Base-by-base conservation (phyloP, 1,140 invertebrate species). In the Holcopasites calliopsidis region DNA sequence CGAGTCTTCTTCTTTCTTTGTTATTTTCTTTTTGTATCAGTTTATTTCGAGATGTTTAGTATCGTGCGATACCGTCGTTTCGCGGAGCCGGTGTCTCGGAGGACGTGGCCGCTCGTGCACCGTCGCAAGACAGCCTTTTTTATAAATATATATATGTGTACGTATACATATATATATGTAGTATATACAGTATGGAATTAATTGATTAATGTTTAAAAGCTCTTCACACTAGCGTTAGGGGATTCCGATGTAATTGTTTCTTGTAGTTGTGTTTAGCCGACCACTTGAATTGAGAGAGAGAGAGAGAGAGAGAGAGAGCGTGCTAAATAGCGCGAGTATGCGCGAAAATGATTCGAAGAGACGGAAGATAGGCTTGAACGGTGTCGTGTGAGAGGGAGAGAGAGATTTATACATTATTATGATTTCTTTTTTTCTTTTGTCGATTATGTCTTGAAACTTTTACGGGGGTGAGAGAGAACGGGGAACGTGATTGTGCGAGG, bases 191-290 rank as follows among this genome's bases (percentile, higher is more conserved):
- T 77, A 47, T 42, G 81, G 80, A 72, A 72, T 50, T 57, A 49
- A 72, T 73, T 79, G 58, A 82, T 76, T 82, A 83, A 66, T 78
- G 61, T 71, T 79, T 62, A 49, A 75, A n/a, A 35, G n/a, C 38
- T 66, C 61, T 47, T 70, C 49, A 82, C 78, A 74, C 44, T 83
- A 83, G 71, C 44, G 35, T 73, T 73, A 62, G 58, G 35, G 7
- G 18, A 68, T 82, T 76, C 66, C 62, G 50, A 83, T 83, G 77
- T 83, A 77, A 82, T 82, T 83, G 79, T 82, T 82, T 82, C 72
- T 82, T 26, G 40, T 83, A 82, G 70, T 1, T 74, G 49, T 77
- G 64, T n/a, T n/a, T 58, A 73, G 55, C 38, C 60, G 66, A 57
- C 55, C 66, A 79, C 70, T 79, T 50, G 26, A 6, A 26, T 3